Evolutionary conservation across 2,888 invertebrate genomes (phyloP), one percentile per base, ranked within the genome.

Genomic region (Drosophila hamatofila): DNA sequence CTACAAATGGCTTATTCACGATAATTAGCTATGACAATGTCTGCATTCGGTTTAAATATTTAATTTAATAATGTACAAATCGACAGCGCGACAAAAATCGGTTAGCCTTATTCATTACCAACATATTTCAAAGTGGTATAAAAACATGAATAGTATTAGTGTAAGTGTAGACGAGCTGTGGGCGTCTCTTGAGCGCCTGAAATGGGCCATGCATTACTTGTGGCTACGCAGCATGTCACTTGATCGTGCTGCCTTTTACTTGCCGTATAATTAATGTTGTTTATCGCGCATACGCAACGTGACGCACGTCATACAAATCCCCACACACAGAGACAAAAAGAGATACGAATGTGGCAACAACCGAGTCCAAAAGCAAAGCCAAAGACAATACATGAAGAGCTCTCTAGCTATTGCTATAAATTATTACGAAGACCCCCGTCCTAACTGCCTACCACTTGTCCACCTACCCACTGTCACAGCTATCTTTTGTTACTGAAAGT

Each of bases 281-380:
- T 81, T 80, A 83, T 76, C 75, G 71, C 83, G 63, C 80, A 81
- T 80, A 78, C 83, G 81, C 80, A 75, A 73, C 82, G 80, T 78
- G 76, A 73, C 81, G 69, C 80, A 74, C 70, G 64, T 65, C 72
- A 37, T 60, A 64, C 66, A 46, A 51, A 49, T 65, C 70, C 66
- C 57, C 73, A 44, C 54, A 37, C 21, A 52, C 41, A 27, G 12
- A 23, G 8, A 30, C 30, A 30, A 1, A 30, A 8, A 30, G 11
- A 21, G 9, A 33, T 39, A 74, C 58, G 39, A 58, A 57, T 60
- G 71, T 55, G 61, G 58, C 75, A 59, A 59, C 61, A 58, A 59
- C 56, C 35, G 49, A 33, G 21, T 25, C 42, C 49, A 27, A 58
- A 52, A 23, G 14, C 59, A 54, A 46, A 59, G 48, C 54, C 41